Percentiles rank a stretch among this genome's conserved stretches.
These are phyloP conservation scores for Anoplopoma fimbria DNA, from an alignment of 2,113 vertebrate species.

Conservation along the genomic window DNA sequence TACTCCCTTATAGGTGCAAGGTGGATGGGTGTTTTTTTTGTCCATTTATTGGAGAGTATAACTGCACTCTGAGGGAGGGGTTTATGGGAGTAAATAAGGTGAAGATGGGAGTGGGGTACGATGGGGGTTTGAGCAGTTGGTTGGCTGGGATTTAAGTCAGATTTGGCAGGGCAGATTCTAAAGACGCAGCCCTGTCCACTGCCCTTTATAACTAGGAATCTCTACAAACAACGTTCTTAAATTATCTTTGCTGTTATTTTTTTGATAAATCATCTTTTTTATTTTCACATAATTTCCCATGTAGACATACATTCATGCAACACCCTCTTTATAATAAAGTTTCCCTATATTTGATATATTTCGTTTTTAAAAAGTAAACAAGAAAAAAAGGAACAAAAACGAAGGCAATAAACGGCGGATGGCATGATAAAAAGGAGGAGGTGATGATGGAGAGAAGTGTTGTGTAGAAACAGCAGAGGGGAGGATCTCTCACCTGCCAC, in stretches of 20 bases:
- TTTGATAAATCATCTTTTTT: conserved; percentile 77
- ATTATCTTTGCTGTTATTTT: conserved; percentile 75
- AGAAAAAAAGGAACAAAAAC: conserved; percentile 22
- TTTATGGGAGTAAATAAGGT: conserved; percentile 48
- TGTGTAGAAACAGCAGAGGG: conserved; percentile 52
- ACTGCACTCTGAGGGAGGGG: conserved; percentile 32
- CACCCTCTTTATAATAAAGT: conserved; percentile 88
- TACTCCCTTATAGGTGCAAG: conserved; percentile 41
- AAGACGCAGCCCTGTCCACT: conserved; percentile 65
- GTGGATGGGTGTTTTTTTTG: conserved; percentile 29
- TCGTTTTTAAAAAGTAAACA: conserved; percentile 61
- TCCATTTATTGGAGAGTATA: conserved; percentile 35
- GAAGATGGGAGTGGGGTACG: conserved; percentile 27
- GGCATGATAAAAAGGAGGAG: conserved; percentile 53
- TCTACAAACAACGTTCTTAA: conserved; percentile 81
- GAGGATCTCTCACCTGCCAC: conserved; percentile 58
- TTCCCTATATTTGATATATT: conserved; percentile 87
- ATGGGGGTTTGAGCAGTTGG: conserved; percentile 54
- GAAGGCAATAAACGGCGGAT: conserved; percentile 67
- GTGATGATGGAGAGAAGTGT: conserved; percentile 52
- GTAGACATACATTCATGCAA: conserved; percentile 91
- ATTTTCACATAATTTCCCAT: conserved; percentile 83
- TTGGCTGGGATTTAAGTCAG: conserved; percentile 68
- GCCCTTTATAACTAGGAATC: conserved; percentile 75
- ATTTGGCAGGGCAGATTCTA: conserved; percentile 71